Evolutionary conservation across 2,797 vertebrate species (phyloP).

Genomic region (Oophaga sylvatica): DNA sequence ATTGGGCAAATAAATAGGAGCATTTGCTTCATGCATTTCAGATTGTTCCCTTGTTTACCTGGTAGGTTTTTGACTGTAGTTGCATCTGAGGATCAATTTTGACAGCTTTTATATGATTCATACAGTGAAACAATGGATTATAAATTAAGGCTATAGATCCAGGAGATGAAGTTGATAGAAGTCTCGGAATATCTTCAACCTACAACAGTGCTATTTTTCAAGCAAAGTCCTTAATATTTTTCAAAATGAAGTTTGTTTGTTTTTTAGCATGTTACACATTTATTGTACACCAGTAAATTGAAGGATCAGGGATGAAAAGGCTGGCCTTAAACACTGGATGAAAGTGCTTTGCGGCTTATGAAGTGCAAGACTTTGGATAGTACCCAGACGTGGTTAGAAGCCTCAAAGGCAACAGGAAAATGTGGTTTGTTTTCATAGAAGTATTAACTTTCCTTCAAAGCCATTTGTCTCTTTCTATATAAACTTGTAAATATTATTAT

Average conservation of each 20-base stretch:
- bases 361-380: constrained; percentile 40
- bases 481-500: constrained; percentile 59
- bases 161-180: neutral
- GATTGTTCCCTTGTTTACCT: neutral
- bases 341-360: constrained; percentile 35
- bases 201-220: neutral
- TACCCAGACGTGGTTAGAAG: constrained; percentile 53
- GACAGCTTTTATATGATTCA: neutral
- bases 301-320: constrained; percentile 28
- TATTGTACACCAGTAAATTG: constrained; percentile 33
- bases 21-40: neutral
- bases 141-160: neutral
- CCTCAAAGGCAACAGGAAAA: constrained; percentile 57
- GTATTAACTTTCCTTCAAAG: constrained; percentile 57
- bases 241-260: neutral
- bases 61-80: neutral
- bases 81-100: too few species aligned
- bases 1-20: neutral
- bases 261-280: constrained; percentile 12
- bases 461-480: constrained; percentile 57
- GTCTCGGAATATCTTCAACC: neutral
- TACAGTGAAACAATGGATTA: neutral
- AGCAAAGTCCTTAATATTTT: neutral
- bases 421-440: constrained; percentile 59
- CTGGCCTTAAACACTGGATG: constrained; percentile 32